These are phyloP conservation scores for Orthosia cruda DNA, from an alignment of 2,888 invertebrate genomes.

Conservation along the genomic window DNA sequence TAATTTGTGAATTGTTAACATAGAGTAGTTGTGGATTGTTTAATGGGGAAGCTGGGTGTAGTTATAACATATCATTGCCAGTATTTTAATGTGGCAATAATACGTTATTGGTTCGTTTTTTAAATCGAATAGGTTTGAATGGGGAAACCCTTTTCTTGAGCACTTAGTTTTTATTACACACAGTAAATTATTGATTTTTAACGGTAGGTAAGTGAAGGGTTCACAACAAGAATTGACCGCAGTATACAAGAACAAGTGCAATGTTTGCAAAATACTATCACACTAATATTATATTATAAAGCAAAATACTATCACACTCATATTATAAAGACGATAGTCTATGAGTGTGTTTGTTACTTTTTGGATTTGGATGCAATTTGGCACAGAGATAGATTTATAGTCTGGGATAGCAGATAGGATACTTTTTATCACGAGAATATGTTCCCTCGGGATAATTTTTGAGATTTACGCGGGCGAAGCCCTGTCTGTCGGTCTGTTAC, in stretches of 20 bases:
- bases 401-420: too few relatives aligned
- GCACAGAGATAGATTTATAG: too few relatives aligned
- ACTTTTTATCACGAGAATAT: too few relatives aligned
- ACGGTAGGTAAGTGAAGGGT: constrained; percentile 2
- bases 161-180: not conserved
- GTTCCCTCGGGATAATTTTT: too few relatives aligned
- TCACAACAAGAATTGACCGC: not conserved
- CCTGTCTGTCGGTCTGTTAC: too few relatives aligned
- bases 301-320: too few relatives aligned
- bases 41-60: not conserved
- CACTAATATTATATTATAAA: too few relatives aligned
- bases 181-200: not conserved
- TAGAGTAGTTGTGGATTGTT: not conserved
- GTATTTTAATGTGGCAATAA: not conserved
- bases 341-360: too few relatives aligned
- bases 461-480: too few relatives aligned
- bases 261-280: not conserved
- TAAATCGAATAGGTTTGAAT: constrained; percentile 8
- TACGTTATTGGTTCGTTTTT: constrained; percentile 9
- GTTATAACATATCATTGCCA: constrained; percentile 1
- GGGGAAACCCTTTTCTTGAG: not conserved
- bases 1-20: too few relatives aligned
- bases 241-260: not conserved
- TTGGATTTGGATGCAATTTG: too few relatives aligned
- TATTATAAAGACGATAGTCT: too few relatives aligned